A percentile compares a stretch with the other conserved stretches of the same genome.
Evolutionary conservation across 1,140 invertebrate genomes (phyloP).

Genomic region (Antheraea pernyi): DNA sequence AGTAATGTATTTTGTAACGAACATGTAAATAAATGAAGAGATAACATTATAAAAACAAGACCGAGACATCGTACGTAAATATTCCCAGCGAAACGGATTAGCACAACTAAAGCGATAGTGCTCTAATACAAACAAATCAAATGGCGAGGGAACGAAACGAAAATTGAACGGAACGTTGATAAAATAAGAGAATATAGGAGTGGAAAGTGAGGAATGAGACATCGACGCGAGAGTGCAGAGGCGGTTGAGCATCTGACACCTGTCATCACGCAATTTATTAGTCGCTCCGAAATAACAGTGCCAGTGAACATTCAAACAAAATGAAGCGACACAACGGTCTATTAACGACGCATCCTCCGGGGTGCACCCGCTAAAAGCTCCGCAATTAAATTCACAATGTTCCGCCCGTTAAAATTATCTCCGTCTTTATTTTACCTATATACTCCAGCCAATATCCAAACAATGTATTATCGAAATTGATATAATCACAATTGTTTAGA

Average conservation of each 20-base stretch:
- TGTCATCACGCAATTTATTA: constrained; percentile 78
- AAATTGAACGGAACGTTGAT: constrained; percentile 76
- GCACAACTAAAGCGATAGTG: constrained; percentile 46
- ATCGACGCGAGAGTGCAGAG: constrained; percentile 77
- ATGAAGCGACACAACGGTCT: constrained; percentile 69
- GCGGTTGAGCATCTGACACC: constrained; percentile 75
- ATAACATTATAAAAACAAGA: constrained; percentile 11
- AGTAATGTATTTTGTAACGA: neutral
- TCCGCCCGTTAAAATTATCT: neutral
- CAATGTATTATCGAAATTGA: too few relatives aligned
- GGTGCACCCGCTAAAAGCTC: constrained; percentile 48
- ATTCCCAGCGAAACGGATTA: constrained; percentile 43
- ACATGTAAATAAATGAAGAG: constrained; percentile 10
- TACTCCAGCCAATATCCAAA: neutral
- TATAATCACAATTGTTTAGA: too few relatives aligned
- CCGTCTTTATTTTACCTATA: neutral
- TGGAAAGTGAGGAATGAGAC: constrained; percentile 75
- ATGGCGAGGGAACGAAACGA: constrained; percentile 62
- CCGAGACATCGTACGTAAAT: constrained; percentile 6
- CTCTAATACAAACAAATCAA: constrained; percentile 67
- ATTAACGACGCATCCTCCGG: constrained; percentile 67
- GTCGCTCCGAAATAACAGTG: constrained; percentile 75
- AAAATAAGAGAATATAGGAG: constrained; percentile 76
- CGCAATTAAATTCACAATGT: constrained; percentile 56
- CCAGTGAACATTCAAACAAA: constrained; percentile 71